Base-by-base conservation (phyloP, 2,888 invertebrate species). In the Hypolimnas misippus region DNA sequence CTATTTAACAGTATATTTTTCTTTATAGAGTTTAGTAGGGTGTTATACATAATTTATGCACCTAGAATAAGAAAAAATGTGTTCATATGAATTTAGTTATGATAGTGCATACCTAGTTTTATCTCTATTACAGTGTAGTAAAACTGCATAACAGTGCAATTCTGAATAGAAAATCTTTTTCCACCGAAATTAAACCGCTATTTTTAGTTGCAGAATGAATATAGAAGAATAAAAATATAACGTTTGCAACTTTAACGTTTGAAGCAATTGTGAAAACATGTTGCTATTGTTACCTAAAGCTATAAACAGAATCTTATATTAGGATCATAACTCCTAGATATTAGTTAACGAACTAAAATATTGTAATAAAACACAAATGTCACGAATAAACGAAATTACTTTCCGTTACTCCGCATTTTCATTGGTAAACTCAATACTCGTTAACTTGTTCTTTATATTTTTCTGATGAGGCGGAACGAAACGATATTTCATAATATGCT, bases 1-100 rank as follows among this genome's bases (percentile, higher is more conserved):
- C 52, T 29, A 33, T 35, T 55, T 44, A 33, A 62, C 57, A 60
- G 55, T 59, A 52, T 60, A 57, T 65, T 59, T 69, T 35, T 65
- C 76, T 78, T 72, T 71, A 73, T 85, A 81, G 78, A 75, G 75
- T 77, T 77, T 82, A 84, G 79, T 70, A 78, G 76, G 82, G 84
- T 84, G 86, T 88, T 69, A 62, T 79, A 76, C 73, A 79, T 81
- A 79, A 74, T 58, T 63, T 80, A 82, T 83, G 84, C 86, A 87
- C 82, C 78, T 90, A 88, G 87, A 65, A 73, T 90, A 89, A 89
- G 89, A 76, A 88, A 89, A 89, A 86, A 91, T 91, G 91, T 91
- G 91, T 91, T 91, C 91, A 91, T 91, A 89, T 88, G 83, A 89
- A 88, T 88, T 89, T 91, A 89, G 88, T 89, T 75, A 67, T 72